Evolutionary conservation across 2,888 invertebrate species (phyloP).

Genomic region (Lepidochrysops patricia): DNA sequence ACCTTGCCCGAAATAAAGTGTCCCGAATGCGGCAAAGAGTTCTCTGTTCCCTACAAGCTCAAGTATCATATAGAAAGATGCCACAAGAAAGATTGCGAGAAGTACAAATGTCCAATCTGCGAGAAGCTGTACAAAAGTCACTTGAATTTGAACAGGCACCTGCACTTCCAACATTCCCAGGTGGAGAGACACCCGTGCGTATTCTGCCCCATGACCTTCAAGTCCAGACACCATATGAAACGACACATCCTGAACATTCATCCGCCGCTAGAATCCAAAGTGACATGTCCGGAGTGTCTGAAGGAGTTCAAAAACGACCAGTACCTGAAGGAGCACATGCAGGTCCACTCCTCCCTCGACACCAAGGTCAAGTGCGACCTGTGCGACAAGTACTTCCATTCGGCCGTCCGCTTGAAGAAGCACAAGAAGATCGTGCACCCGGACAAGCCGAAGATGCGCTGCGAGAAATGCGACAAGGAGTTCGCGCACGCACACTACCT

Average conservation of each 20-base stretch:
- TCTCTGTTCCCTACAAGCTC: constrained; percentile 57
- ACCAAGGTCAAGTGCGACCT: constrained; percentile 61
- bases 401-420: constrained; percentile 56
- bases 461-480: constrained; percentile 61
- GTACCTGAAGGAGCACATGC: constrained; percentile 64
- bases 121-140: constrained; percentile 55
- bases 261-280: constrained; percentile 62
- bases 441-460: constrained; percentile 51
- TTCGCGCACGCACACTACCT: constrained; percentile 62
- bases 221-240: constrained; percentile 63
- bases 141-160: constrained; percentile 52
- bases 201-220: constrained; percentile 63
- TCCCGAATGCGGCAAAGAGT: constrained; percentile 53
- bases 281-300: constrained; percentile 56
- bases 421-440: constrained; percentile 66
- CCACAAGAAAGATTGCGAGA: constrained; percentile 48
- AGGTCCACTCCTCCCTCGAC: constrained; percentile 54
- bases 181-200: constrained; percentile 57
- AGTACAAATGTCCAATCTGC: constrained; percentile 54
- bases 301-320: constrained; percentile 68
- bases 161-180: constrained; percentile 56
- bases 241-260: constrained; percentile 62
- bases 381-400: constrained; percentile 61
- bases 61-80: constrained; percentile 52
- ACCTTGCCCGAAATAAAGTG: constrained; percentile 61